Percentiles rank a stretch among this genome's conserved stretches.
These are phyloP conservation scores for Vicugna pacos DNA, from an alignment of 2,113 vertebrate species.

Conservation along the genomic window DNA sequence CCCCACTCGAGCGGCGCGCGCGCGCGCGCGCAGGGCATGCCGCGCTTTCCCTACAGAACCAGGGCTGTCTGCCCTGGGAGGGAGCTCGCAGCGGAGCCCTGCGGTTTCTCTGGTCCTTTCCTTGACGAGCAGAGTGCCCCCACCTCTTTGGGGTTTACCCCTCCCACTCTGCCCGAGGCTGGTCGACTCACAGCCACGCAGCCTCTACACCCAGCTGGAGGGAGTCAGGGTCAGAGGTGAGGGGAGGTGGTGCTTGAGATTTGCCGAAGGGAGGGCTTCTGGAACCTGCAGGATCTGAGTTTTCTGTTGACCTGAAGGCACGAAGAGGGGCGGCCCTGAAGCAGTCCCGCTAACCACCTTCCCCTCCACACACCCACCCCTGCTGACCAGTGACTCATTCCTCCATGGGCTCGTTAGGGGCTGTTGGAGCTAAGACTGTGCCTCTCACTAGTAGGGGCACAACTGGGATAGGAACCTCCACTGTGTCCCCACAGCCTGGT, in stretches of 20 bases:
- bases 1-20: neutral
- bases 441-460: neutral
- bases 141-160: neutral
- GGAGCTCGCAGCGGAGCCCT: neutral
- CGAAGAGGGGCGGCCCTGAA: neutral
- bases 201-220: neutral
- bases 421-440: neutral
- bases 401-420: neutral
- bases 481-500: neutral
- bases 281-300: neutral
- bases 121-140: neutral
- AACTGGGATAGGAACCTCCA: neutral
- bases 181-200: neutral
- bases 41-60: neutral
- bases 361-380: neutral
- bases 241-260: neutral
- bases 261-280: neutral
- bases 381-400: neutral
- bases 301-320: neutral
- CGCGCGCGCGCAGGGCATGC: constrained; percentile 59
- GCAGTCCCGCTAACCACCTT: neutral
- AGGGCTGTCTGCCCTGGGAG: neutral
- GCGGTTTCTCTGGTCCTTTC: rapidly evolving
- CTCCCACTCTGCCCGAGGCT: neutral
- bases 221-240: neutral